Conservation (phyloP, 2,888 invertebrate genomes). For the Liodrosophila aerea region DNA sequence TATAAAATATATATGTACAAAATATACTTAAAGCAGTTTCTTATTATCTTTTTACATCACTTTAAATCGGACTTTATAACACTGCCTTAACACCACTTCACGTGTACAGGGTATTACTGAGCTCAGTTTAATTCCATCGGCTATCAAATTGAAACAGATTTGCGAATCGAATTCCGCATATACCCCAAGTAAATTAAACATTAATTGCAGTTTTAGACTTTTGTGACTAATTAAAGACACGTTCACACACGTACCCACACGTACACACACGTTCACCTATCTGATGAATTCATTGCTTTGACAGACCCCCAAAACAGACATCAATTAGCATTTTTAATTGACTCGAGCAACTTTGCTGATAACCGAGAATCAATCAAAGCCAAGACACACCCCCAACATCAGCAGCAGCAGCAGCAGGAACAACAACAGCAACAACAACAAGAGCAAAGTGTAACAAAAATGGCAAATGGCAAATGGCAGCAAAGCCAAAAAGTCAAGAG, state of each 20-base stretch:
- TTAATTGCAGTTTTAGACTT: constrained; percentile 32
- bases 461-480: constrained; percentile 24
- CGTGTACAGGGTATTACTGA: constrained; percentile 4
- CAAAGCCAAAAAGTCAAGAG: constrained; percentile 55
- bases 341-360: constrained; percentile 39
- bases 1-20: too few species aligned
- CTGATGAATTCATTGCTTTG: constrained; percentile 17
- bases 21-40: too few species aligned
- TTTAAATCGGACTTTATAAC: too few species aligned
- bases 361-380: constrained; percentile 57
- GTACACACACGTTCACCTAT: constrained; percentile 8
- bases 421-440: constrained; percentile 13
- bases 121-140: constrained; percentile 5
- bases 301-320: constrained; percentile 20
- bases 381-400: constrained; percentile 5
- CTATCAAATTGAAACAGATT: constrained; percentile 17
- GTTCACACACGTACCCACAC: too few species aligned
- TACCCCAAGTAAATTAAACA: constrained; percentile 24
- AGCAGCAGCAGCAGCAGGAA: constrained; percentile 28
- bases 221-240: constrained; percentile 38
- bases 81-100: too few species aligned
- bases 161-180: background rate
- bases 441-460: constrained; percentile 22
- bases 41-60: too few species aligned
- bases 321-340: constrained; percentile 64